Evolutionary conservation across 2,797 vertebrate species (phyloP).

Genomic region (Gymnopithys bicolor): DNA sequence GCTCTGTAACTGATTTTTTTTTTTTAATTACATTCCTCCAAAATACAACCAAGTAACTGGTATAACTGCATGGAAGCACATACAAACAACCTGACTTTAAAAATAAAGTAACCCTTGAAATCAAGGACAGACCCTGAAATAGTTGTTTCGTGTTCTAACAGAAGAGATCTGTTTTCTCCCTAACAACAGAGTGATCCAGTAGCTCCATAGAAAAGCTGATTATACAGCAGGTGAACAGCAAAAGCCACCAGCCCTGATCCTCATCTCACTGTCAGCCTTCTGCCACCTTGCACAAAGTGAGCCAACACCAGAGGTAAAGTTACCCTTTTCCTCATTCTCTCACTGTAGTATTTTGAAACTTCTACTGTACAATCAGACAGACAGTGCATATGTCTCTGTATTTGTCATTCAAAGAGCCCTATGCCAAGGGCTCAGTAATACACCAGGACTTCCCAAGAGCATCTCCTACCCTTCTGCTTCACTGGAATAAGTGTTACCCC

Average conservation of each 20-base stretch:
- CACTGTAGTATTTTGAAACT: neutral
- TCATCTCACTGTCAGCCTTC: neutral
- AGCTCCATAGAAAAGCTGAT: neutral
- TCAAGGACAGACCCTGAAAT: neutral
- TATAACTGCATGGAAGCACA: neutral
- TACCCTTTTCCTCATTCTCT: neutral
- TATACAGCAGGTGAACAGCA: rapidly evolving
- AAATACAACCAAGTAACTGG: neutral
- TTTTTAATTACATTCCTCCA: neutral
- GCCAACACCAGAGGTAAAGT: neutral
- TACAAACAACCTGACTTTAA: neutral
- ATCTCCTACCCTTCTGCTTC: neutral
- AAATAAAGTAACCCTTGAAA: neutral
- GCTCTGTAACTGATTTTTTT: neutral
- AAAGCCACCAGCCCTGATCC: neutral
- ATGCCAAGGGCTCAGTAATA: neutral
- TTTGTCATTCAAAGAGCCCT: neutral
- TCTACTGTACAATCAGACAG: neutral
- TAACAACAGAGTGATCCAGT: rapidly evolving
- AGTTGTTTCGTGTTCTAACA: neutral
- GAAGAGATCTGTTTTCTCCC: neutral
- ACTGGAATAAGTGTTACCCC: neutral
- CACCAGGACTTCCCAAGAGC: neutral
- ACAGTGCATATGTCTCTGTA: neutral
- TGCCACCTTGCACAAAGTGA: neutral